phyloP scores from a whole-genome alignment of 2,797 vertebrate genomes.

The Labeo calbasu region DNA sequence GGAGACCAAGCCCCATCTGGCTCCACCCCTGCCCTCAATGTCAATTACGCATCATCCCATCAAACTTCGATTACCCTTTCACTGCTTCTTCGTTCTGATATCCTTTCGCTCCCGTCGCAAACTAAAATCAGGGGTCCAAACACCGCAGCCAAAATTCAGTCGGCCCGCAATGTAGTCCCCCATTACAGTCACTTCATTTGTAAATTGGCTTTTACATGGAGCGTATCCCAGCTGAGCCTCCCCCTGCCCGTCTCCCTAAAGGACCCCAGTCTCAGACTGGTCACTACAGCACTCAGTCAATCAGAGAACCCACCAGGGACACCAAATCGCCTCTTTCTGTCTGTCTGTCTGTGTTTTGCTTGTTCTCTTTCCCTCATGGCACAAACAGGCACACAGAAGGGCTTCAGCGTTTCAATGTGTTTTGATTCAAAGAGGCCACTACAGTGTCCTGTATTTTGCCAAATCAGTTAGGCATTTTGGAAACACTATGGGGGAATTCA shows the following conservation, averaged over 20 bases:
- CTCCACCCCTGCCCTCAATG: background rate
- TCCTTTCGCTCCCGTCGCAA: background rate
- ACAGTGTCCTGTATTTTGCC: slow-evolving; percentile 19
- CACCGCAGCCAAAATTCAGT: slow-evolving; percentile 48
- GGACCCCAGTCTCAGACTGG: slow-evolving; percentile 55
- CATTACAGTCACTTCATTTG: slow-evolving; percentile 45
- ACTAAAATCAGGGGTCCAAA: slow-evolving; percentile 33
- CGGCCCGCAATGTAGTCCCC: slow-evolving; percentile 34
- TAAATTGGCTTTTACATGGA: slow-evolving; percentile 61
- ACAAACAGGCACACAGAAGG: slow-evolving; percentile 31
- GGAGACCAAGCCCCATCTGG: slow-evolving; percentile 17
- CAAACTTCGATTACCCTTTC: slow-evolving; percentile 8
- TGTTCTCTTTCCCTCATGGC: slow-evolving; percentile 29
- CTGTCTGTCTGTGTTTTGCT: slow-evolving; percentile 37
- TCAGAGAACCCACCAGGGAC: slow-evolving; percentile 58
- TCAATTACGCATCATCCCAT: slow-evolving; percentile 38
- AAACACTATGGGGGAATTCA: background rate
- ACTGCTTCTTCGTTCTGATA: slow-evolving; percentile 19
- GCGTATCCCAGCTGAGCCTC: slow-evolving; percentile 60
- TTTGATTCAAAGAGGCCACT: slow-evolving; percentile 16
- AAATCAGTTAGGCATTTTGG: slow-evolving; percentile 21
- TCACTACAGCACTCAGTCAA: slow-evolving; percentile 62
- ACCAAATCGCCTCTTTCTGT: slow-evolving; percentile 27
- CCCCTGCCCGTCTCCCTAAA: slow-evolving; percentile 45
- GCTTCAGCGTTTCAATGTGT: slow-evolving; percentile 16